Evolutionary conservation across 1,140 invertebrate genomes (phyloP).

Genomic region (Aphis craccivora): DNA sequence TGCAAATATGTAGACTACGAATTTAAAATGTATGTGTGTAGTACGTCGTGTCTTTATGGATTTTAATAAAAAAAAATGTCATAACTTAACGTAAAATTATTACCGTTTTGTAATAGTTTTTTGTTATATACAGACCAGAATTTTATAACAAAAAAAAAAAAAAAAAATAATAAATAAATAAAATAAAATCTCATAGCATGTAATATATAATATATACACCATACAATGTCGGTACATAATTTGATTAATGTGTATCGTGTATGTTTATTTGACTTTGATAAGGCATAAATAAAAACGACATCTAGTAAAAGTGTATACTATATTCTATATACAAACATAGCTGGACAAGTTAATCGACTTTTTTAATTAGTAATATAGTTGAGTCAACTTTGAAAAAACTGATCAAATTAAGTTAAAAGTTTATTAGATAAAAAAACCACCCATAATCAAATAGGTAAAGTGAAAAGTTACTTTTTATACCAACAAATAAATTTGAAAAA

Average conservation of each 20-base stretch:
- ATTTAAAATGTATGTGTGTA: neutral
- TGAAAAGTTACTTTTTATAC: neutral
- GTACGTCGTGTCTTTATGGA: neutral
- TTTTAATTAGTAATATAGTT: neutral
- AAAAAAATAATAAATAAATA: too few species aligned
- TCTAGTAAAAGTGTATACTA: neutral
- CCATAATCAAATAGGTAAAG: neutral
- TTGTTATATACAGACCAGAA: neutral
- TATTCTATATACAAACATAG: neutral
- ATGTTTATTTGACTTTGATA: conserved; percentile 6
- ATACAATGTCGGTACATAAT: neutral
- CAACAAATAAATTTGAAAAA: neutral
- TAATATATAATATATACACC: neutral
- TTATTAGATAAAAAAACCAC: neutral
- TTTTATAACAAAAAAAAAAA: neutral
- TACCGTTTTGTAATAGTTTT: conserved; percentile 16
- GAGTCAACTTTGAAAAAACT: neutral
- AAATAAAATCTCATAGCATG: neutral
- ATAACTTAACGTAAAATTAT: neutral
- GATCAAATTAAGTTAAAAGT: neutral
- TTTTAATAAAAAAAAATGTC: neutral
- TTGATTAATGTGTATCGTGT: neutral
- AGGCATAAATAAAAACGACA: neutral
- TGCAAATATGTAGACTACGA: neutral
- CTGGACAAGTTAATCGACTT: neutral